Percentiles rank a stretch among this genome's conserved stretches.
These are phyloP conservation scores for Asarcornis scutulata DNA, from an alignment of 2,113 vertebrate species.

Conservation along the genomic window DNA sequence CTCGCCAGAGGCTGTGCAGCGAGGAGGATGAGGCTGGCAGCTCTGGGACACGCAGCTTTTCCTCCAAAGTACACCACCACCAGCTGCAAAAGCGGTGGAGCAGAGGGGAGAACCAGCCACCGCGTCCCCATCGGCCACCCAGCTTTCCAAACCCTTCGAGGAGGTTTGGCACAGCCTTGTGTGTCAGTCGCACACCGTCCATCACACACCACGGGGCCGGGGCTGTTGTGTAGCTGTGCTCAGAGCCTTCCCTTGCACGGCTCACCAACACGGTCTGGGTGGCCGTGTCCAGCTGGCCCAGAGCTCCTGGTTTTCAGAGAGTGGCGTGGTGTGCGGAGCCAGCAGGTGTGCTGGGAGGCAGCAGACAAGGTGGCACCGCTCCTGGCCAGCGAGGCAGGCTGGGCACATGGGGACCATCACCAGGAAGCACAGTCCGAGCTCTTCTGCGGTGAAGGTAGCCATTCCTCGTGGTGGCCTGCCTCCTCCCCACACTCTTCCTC, in stretches of 20 bases:
- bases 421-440: background rate
- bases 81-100: background rate
- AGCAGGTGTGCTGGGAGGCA: background rate
- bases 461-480: background rate
- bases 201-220: background rate
- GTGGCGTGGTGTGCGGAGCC: background rate
- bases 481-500: background rate
- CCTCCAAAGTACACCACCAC: background rate
- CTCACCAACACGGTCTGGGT: background rate
- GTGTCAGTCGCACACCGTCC: background rate
- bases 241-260: background rate
- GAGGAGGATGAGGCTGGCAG: background rate
- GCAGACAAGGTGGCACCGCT: background rate
- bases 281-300: background rate
- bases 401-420: background rate
- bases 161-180: background rate
- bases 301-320: background rate
- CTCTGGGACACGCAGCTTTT: fast-evolving
- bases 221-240: background rate
- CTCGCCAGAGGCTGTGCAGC: background rate
- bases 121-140: background rate
- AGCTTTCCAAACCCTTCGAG: background rate
- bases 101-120: background rate
- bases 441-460: background rate
- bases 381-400: background rate